A percentile compares a stretch with the other conserved stretches of the same genome.
phyloP scores from a whole-genome alignment of 1,140 invertebrate genomes.

The Drosophila mojavensis region DNA sequence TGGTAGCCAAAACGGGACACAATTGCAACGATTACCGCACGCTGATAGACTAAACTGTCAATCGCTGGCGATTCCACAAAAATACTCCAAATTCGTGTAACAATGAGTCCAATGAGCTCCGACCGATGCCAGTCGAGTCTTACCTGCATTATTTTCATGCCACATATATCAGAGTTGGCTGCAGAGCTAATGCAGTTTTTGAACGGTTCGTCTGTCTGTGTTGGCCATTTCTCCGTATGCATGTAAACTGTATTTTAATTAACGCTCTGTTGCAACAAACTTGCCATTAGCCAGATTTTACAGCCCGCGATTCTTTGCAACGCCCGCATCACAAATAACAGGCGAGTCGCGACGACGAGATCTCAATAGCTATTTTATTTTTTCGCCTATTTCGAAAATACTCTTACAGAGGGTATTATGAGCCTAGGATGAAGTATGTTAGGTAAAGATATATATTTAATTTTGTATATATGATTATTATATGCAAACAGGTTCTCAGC shows the following conservation, averaged over 20 bases:
- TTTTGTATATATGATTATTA: no score
- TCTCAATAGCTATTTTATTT: slow-evolving; percentile 30
- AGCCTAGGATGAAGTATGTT: no score
- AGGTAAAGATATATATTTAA: no score
- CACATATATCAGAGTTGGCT: slow-evolving; percentile 49
- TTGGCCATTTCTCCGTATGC: slow-evolving; percentile 24
- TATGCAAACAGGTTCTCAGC: no score
- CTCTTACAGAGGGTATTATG: no score
- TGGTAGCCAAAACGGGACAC: slow-evolving; percentile 65
- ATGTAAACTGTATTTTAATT: slow-evolving; percentile 68
- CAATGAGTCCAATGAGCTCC: slow-evolving; percentile 44
- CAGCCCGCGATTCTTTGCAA: slow-evolving; percentile 76
- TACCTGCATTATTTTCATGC: no score
- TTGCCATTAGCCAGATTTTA: slow-evolving; percentile 82
- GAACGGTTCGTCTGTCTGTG: slow-evolving; percentile 12
- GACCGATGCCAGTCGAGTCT: no score
- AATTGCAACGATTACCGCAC: slow-evolving; percentile 65
- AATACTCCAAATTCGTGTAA: slow-evolving; percentile 64
- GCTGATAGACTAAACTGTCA: slow-evolving; percentile 76
- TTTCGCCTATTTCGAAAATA: background rate
- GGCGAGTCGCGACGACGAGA: slow-evolving; percentile 19
- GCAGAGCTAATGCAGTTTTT: slow-evolving; percentile 67
- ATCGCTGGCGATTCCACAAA: slow-evolving; percentile 22
- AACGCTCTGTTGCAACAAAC: slow-evolving; percentile 76
- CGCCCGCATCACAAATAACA: slow-evolving; percentile 78